Base-by-base conservation (phyloP, 2,113 vertebrate genomes). In the Nesogale talazaci region DNA sequence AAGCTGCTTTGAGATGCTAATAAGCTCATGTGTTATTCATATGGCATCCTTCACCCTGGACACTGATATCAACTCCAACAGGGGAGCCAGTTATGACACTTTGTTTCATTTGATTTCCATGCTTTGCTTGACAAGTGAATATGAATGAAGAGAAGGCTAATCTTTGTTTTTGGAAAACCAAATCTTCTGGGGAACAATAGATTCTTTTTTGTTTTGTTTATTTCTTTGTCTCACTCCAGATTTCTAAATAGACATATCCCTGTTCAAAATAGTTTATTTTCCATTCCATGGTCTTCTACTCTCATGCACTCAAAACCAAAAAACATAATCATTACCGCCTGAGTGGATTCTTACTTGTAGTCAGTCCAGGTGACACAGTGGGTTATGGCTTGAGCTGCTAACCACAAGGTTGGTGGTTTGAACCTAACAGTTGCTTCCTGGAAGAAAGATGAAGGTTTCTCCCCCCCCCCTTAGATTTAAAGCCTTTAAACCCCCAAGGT, bases 1-100 rank as follows among this genome's bases (percentile, higher is more conserved):
- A 82, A 59, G 10, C 4, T 81, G 34, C 83, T 97, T 94, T 97
- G 92, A 93, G 96, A 94, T 96, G 93, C 31, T 96, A 97, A 98
- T 97, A 20, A 76, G 2, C 0, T 8, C 38, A 94, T 94, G 56
- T 93, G 85, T 95, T 96, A 95, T 96, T 96, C 81, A 96, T 40
- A 86, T 85, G 22, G 75, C 52, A n/a, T 90, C 29, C 65, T 80
- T 96, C 88, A 95, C 59, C 76, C 78, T 96, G 90, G 91, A 93
- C 63, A 86, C 11, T 92, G 96, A 85, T 59, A 94, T 77, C 94
- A 94, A 83, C 61, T 91, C 25, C 91, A 94, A 77, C 72, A 94
- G 80, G 96, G 70, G 90, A 97, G 97, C 95, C 52, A 3, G 40
- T 95, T 93, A 59, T 91, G 92, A 23, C 22, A 83, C 74, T 93